phyloP scores from a whole-genome alignment of 1,140 invertebrate genomes.

The Stegodyphus dumicola region DNA sequence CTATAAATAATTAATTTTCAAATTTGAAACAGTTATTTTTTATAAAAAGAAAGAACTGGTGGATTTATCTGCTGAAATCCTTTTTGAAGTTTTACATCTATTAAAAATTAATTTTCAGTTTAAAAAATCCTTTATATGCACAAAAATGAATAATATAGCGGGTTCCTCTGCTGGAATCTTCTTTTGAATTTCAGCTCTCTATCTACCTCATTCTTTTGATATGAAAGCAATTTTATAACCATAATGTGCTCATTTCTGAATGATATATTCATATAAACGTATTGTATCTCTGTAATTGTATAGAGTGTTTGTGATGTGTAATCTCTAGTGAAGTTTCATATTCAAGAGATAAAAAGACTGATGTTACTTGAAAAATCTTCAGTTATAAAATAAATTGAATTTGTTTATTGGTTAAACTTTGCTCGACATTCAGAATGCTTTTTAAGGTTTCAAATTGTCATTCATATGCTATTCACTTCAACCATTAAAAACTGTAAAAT shows the following conservation, averaged over 20 bases:
- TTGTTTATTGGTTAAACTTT: too few species aligned
- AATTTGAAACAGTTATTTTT: not conserved
- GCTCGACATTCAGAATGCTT: too few species aligned
- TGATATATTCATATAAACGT: constrained; percentile 35
- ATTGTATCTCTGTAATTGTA: not conserved
- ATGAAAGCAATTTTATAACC: constrained; percentile 39
- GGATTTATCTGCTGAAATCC: not conserved
- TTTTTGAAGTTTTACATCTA: not conserved
- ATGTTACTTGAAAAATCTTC: too few species aligned
- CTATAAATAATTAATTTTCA: not conserved
- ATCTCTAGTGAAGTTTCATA: constrained; percentile 6
- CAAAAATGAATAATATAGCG: not conserved
- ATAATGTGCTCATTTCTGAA: constrained; percentile 20
- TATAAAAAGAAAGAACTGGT: not conserved
- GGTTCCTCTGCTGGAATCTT: constrained; percentile 33
- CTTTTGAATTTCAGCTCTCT: constrained; percentile 34
- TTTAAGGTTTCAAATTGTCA: too few species aligned
- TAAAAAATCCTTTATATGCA: not conserved
- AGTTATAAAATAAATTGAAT: too few species aligned
- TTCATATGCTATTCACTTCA: too few species aligned
- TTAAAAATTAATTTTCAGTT: not conserved
- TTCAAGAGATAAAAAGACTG: not conserved
- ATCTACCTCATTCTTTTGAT: constrained; percentile 40
- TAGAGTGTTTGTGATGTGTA: not conserved
- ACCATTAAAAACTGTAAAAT: too few species aligned